Base-by-base conservation (phyloP, 2,888 invertebrate genomes). In the Chaetogeoica ovagalla region DNA sequence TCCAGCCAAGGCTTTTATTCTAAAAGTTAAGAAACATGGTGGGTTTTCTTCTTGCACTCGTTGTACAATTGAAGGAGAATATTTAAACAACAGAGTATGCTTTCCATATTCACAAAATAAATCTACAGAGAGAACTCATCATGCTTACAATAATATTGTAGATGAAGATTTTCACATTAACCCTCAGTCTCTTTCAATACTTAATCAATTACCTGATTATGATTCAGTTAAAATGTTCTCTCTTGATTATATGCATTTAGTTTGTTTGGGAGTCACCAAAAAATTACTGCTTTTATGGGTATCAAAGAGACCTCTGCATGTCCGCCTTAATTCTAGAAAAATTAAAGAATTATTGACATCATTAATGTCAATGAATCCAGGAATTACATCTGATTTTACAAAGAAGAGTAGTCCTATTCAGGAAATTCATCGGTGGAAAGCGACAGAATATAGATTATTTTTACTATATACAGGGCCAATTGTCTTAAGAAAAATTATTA, bases 311-410 rank as follows among this genome's bases (percentile, higher is more conserved):
- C n/a, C n/a, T n/a, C n/a, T n/a, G n/a, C n/a, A n/a, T n/a, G n/a
- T n/a, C n/a, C n/a, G n/a, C n/a, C n/a, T n/a, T n/a, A n/a, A n/a
- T n/a, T n/a, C n/a, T 62, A 73, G 11, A 60, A 23, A 73, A 60
- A 5, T n/a, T 2, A n/a, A 8, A 60, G n/a, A n/a, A n/a, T 60
- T 17, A 43, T n/a, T 2, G 15, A 48, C 21, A 48, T 15, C 39
- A 8, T n/a, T 62, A 43, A 39, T n/a, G 3, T n/a, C 21, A 2
- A 63, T 39, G n/a, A 13, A 5, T 6, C 55, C n/a, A n/a, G n/a
- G 21, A 17, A 62, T 60, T 17, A 39, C 73, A 19, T 19, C 19
- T 39, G 73, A 73, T n/a, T 73, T 73, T 48, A 48, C 59, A 1
- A 43, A 48, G 23, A 73, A 73, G 21, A 62, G 48, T 37, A n/a